Conservation (phyloP, 2,113 vertebrate species). For the Leptobrachium ailaonicum region DNA sequence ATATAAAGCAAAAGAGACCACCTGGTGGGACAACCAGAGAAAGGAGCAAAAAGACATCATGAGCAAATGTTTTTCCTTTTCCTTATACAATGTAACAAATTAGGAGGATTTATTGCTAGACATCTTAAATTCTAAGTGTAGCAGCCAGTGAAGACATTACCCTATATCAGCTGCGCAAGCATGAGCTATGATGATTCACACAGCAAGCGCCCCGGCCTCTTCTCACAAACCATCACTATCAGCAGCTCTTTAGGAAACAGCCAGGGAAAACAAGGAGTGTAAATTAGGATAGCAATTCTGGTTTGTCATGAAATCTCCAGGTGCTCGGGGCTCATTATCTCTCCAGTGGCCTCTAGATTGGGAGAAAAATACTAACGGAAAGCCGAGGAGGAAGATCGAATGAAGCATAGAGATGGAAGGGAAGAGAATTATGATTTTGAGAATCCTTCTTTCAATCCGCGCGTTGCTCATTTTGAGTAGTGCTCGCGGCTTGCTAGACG, state of each 20-base stretch:
- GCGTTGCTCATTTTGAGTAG: too few relatives aligned
- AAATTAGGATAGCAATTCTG: slow-evolving; percentile 22
- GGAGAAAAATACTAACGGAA: background rate
- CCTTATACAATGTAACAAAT: background rate
- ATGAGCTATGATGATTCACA: slow-evolving; percentile 10
- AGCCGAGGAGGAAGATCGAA: background rate
- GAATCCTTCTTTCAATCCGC: too few relatives aligned
- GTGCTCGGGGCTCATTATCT: slow-evolving; percentile 40
- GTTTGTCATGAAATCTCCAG: slow-evolving; percentile 41
- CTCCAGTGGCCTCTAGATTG: slow-evolving; percentile 3
- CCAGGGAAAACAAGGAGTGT: slow-evolving; percentile 22
- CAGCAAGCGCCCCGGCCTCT: slow-evolving; percentile 12
- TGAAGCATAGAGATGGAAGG: background rate
- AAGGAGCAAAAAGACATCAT: too few relatives aligned
- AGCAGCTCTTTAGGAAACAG: slow-evolving; percentile 14
- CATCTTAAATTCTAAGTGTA: background rate
- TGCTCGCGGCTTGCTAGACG: too few relatives aligned
- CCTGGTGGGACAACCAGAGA: too few relatives aligned
- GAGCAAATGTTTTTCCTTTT: background rate
- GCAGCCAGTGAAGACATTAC: background rate
- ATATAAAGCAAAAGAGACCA: background rate
- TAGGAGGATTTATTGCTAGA: background rate
- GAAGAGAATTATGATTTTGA: too few relatives aligned
- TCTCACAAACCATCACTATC: slow-evolving; percentile 8
- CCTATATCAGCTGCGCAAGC: slow-evolving; percentile 21